Percentiles rank a stretch among this genome's conserved stretches.
Evolutionary conservation across 2,797 vertebrate genomes (phyloP).

Genomic region (Hoplostethus mediterraneus): DNA sequence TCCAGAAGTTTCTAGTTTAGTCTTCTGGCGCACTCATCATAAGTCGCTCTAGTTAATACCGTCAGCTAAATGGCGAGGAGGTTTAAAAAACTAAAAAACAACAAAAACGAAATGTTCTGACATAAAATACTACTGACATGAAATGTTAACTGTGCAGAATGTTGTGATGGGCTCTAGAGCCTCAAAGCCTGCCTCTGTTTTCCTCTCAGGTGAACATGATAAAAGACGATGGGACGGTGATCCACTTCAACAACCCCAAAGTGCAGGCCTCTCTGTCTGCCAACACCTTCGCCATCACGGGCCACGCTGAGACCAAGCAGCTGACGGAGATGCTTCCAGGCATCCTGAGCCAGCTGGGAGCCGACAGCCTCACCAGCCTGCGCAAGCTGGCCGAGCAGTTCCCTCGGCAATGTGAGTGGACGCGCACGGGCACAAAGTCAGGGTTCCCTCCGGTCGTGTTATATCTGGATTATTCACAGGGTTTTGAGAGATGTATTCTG

Average conservation of each 20-base stretch:
- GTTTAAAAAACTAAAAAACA: too few species aligned
- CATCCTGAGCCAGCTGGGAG: conserved; percentile 98
- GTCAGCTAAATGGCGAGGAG: too few species aligned
- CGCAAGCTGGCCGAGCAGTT: conserved; percentile 98
- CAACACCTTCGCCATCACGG: conserved; percentile 98
- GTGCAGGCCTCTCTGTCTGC: conserved; percentile 98
- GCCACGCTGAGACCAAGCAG: conserved; percentile 97
- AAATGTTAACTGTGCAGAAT: not conserved
- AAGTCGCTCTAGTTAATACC: too few species aligned
- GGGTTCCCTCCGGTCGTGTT: not conserved
- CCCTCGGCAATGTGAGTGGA: conserved; percentile 91
- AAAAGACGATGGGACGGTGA: conserved; percentile 97
- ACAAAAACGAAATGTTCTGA: not conserved
- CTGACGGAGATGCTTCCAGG: conserved; percentile 99
- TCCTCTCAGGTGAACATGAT: conserved; percentile 96
- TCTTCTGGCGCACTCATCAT: too few species aligned
- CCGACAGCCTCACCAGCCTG: conserved; percentile 98
- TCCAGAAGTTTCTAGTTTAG: too few species aligned
- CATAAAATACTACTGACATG: not conserved
- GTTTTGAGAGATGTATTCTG: not conserved
- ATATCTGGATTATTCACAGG: not conserved
- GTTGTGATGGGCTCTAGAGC: too few species aligned
- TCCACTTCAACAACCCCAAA: conserved; percentile 99
- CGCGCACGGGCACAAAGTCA: not conserved
- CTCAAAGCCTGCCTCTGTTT: not conserved